A percentile compares a stretch with the other conserved stretches of the same genome.
Conservation (phyloP, 1,140 invertebrate genomes). For the Palaemon carinicauda region DNA sequence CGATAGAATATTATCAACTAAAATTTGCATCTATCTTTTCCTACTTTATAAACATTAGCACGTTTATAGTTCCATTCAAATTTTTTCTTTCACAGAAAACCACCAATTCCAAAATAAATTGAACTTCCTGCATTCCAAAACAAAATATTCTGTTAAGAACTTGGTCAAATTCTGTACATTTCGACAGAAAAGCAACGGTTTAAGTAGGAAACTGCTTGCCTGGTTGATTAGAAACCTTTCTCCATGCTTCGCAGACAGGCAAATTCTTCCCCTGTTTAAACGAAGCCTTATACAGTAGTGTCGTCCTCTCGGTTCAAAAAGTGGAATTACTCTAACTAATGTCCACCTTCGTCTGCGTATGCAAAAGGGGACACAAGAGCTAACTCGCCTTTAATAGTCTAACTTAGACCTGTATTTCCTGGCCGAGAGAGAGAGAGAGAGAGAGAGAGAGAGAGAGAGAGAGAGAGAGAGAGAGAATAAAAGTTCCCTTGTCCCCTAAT, state of each 20-base stretch:
- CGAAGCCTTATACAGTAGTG: not conserved
- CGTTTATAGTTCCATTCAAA: too few species aligned
- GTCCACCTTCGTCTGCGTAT: not conserved
- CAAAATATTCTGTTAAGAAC: too few species aligned
- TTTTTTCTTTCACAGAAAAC: too few species aligned
- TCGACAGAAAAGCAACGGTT: too few species aligned
- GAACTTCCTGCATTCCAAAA: too few species aligned
- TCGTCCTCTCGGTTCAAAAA: not conserved
- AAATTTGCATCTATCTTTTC: too few species aligned
- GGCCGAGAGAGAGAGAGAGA: not conserved
- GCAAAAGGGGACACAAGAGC: constrained; percentile 24
- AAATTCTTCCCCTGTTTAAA: not conserved
- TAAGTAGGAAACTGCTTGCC: not conserved
- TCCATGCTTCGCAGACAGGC: not conserved
- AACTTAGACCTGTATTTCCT: constrained; percentile 8
- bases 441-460: not conserved
- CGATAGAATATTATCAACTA: too few species aligned
- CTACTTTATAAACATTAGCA: too few species aligned
- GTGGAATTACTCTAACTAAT: not conserved
- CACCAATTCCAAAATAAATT: too few species aligned
- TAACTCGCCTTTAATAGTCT: constrained; percentile 52
- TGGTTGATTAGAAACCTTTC: not conserved
- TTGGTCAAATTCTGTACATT: too few species aligned
- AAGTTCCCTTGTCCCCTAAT: not conserved
- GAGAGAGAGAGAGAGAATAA: not conserved